Evolutionary conservation across 2,113 vertebrate species (phyloP).

Genomic region (Menidia beryllina): DNA sequence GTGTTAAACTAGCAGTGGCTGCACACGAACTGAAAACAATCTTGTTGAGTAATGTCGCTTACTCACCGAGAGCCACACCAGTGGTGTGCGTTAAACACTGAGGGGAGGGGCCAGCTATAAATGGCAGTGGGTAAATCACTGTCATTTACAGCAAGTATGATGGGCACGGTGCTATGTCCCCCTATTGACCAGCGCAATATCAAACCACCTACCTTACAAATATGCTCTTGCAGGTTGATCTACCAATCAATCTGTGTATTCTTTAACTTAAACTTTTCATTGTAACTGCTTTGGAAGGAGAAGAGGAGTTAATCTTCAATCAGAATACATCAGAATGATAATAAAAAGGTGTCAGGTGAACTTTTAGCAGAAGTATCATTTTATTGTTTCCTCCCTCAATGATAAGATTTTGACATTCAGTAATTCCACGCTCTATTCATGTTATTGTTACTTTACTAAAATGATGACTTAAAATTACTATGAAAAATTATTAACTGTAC

Average conservation of each 20-base stretch:
- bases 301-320: too few relatives aligned
- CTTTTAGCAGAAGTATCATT: conserved; percentile 18
- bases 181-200: conserved; percentile 55
- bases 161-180: conserved; percentile 50
- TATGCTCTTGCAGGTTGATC: conserved; percentile 72
- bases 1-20: conserved; percentile 60
- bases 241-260: conserved; percentile 73
- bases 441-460: too few relatives aligned
- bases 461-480: too few relatives aligned
- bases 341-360: too few relatives aligned
- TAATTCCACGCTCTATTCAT: background rate
- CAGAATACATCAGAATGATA: too few relatives aligned
- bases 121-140: conserved; percentile 43
- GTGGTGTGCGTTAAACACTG: conserved; percentile 25
- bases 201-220: conserved; percentile 65
- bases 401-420: background rate
- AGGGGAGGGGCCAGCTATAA: conserved; percentile 46
- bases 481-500: too few relatives aligned
- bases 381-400: conserved; percentile 24
- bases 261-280: conserved; percentile 46
- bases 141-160: conserved; percentile 57
- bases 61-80: conserved; percentile 37
- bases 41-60: conserved; percentile 61
- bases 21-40: conserved; percentile 59
- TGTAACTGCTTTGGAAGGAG: conserved; percentile 48